Base-by-base conservation (phyloP, 1,140 invertebrate genomes). In the Philotrypesis tridentata region DNA sequence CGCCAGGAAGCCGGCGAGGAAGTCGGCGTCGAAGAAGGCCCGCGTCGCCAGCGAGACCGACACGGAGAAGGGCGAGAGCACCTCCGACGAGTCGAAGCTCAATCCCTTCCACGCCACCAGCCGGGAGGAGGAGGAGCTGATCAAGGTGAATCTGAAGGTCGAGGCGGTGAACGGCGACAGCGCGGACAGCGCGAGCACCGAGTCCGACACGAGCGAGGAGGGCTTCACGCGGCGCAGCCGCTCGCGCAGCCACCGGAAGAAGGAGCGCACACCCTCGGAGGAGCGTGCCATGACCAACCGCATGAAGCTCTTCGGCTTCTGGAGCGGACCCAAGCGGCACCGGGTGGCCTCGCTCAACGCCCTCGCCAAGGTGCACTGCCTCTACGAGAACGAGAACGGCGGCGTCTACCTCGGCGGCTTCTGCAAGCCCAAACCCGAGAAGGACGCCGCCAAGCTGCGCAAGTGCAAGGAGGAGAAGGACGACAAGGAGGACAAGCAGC, bases 291-390 rank as follows among this genome's bases (percentile, higher is more conserved):
- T 83, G 77, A 86, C 89, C 27, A 85, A 91, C 77, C 87, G 90
- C 80, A 92, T 91, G 90, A 92, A 93, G 86, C 85, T 94, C 40
- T 92, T 93, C 79, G 92, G 92, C 7, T 94, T 94, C 73, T 94
- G 93, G 93, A 94, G 91, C 77, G 95, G 95, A 0, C 95, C 96
- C 12, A 97, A 96, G 90, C 93, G 95, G 77, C 95, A 96, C 87
- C 93, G 97, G 83, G 96, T 97, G 88, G 97, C 97, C 33, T 97
- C 96, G 8, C 89, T 98, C 23, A 98, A 98, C 90, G 97, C 97
- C 0, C 90, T 96, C 85, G 96, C 96, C n/a, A 97, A 98, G 93
- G 97, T 98, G 40, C 96, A 97, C 88, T 97, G 96, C 88, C 92
- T 98, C 17, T 97, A 97, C 85, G 97, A 98, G 89, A 97, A 97